Percentiles rank a stretch among this genome's conserved stretches.
These are phyloP conservation scores for Leistus spinibarbis DNA, from an alignment of 2,888 invertebrate species.

Conservation along the genomic window DNA sequence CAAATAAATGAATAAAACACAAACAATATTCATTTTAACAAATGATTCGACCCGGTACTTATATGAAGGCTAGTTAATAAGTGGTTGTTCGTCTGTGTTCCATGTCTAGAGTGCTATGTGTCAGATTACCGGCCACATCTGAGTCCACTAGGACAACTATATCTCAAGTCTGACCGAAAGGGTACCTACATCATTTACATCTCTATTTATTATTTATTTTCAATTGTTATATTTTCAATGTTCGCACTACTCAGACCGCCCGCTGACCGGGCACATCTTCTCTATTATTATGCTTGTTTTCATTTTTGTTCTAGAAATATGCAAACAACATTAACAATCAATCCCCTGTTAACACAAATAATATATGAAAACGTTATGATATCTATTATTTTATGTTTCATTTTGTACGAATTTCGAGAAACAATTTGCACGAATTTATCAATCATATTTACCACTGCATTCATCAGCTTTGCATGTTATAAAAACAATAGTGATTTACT, in stretches of 20 bases:
- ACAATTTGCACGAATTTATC: not conserved
- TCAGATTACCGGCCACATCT: slow-evolving; percentile 78
- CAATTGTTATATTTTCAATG: slow-evolving; percentile 37
- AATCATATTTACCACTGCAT: not conserved
- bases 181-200: slow-evolving; percentile 60
- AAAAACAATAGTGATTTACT: too few species aligned
- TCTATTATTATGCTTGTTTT: not conserved
- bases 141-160: slow-evolving; percentile 80
- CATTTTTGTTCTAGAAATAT: not conserved
- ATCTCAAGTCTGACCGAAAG: slow-evolving; percentile 83
- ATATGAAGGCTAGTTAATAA: too few species aligned
- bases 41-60: too few species aligned
- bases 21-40: too few species aligned
- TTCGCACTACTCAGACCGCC: slow-evolving; percentile 38
- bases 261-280: slow-evolving; percentile 43
- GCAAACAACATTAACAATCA: not conserved
- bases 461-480: slow-evolving; percentile 14
- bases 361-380: not conserved
- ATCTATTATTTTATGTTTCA: too few species aligned
- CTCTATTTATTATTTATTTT: not conserved
- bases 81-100: slow-evolving; percentile 24
- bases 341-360: not conserved
- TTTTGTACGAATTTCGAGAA: too few species aligned
- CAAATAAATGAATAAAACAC: too few species aligned
- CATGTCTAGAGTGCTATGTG: slow-evolving; percentile 61